These are phyloP conservation scores for Ochropleura plecta DNA, from an alignment of 2,888 invertebrate species.

Conservation along the genomic window DNA sequence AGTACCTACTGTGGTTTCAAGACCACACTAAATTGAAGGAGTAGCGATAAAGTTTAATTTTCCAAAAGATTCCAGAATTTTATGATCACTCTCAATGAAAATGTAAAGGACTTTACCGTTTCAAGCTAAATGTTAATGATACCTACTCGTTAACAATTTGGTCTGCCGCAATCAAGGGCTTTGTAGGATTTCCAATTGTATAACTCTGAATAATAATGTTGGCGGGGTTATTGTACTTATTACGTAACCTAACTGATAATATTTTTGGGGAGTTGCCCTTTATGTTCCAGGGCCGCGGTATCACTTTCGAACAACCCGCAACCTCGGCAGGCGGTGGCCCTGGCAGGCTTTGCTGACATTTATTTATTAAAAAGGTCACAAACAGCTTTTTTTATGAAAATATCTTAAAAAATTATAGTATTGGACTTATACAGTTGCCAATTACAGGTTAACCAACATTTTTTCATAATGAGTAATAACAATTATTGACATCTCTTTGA, in stretches of 20 bases:
- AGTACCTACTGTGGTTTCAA: not conserved
- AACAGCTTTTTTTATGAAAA: no score
- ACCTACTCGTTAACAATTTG: constrained; percentile 22
- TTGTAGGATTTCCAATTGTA: constrained; percentile 5
- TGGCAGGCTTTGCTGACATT: no score
- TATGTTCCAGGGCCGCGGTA: no score
- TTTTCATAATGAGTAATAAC: no score
- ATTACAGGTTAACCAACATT: no score
- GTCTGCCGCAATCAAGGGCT: constrained; percentile 41
- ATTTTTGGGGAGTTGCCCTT: not conserved
- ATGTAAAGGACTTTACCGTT: constrained; percentile 6
- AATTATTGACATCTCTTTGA: no score
- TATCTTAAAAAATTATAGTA: no score
- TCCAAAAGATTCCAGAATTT: constrained; percentile 12
- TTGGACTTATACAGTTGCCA: no score
- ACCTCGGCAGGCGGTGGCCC: no score
- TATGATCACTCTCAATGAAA: constrained; percentile 20
- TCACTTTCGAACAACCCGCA: no score
- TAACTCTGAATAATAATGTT: constrained; percentile 21
- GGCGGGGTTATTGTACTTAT: not conserved
- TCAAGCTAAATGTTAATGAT: constrained; percentile 30
- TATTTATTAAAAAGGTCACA: no score
- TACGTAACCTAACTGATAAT: not conserved
- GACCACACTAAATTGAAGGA: not conserved
- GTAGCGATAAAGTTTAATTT: constrained; percentile 6